These are phyloP conservation scores for Hyposmocoma kahamanoa DNA, from an alignment of 1,140 invertebrate species.

Conservation along the genomic window DNA sequence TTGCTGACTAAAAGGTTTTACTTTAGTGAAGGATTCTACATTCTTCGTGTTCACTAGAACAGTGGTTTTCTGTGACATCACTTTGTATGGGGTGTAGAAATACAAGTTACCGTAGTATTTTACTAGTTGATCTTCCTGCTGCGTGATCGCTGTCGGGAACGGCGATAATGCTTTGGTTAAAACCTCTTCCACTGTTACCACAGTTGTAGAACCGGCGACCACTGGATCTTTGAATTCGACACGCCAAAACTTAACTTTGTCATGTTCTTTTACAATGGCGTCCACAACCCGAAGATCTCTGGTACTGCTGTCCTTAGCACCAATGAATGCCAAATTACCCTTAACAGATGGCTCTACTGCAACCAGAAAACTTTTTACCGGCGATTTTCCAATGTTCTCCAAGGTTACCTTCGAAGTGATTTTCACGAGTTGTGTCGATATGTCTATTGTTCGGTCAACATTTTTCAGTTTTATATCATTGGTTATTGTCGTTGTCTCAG, in stretches of 20 bases:
- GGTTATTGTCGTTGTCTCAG: slow-evolving; percentile 53
- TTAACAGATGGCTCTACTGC: slow-evolving; percentile 79
- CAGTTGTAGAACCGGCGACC: slow-evolving; percentile 74
- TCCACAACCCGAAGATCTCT: slow-evolving; percentile 77
- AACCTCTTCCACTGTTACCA: slow-evolving; percentile 83
- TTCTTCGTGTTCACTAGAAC: slow-evolving; percentile 85
- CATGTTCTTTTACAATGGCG: slow-evolving; percentile 71
- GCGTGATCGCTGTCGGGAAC: slow-evolving; percentile 90
- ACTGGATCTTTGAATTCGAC: slow-evolving; percentile 79
- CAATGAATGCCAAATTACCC: slow-evolving; percentile 82
- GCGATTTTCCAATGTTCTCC: slow-evolving; percentile 85
- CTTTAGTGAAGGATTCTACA: slow-evolving; percentile 90
- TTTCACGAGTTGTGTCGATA: slow-evolving; percentile 92
- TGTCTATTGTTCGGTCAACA: slow-evolving; percentile 89
- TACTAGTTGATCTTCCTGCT: slow-evolving; percentile 95
- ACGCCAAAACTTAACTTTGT: slow-evolving; percentile 74
- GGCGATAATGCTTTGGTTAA: slow-evolving; percentile 85
- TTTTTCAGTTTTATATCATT: slow-evolving; percentile 82
- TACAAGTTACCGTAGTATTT: slow-evolving; percentile 90
- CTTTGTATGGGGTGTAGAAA: slow-evolving; percentile 87
- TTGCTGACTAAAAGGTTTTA: slow-evolving; percentile 86
- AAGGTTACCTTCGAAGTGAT: slow-evolving; percentile 85
- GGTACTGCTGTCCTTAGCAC: slow-evolving; percentile 79
- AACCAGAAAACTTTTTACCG: slow-evolving; percentile 82
- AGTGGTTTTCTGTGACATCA: slow-evolving; percentile 86